Base-by-base conservation (phyloP, 37 sponge, comb jelly and placozoan species). In the Oscarella lobularis region DNA sequence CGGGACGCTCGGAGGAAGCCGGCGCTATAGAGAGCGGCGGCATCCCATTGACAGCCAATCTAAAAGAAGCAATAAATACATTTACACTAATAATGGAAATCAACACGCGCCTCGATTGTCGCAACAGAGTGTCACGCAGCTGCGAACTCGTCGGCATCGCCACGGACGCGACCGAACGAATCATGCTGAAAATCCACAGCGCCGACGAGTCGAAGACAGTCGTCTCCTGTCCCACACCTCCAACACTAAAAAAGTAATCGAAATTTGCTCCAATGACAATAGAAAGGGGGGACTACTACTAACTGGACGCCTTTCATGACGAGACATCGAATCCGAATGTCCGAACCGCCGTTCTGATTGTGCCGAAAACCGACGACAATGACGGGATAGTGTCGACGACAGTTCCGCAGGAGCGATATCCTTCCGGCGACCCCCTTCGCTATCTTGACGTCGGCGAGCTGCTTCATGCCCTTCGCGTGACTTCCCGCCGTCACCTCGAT, bases 21-120 rank as follows among this genome's bases (percentile, higher is more conserved):
- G 84, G 81, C 3, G 93, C 87, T 31, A 92, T 68, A 35, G 81
- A 77, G n/a, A 92, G 77, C 2, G 93, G 93, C 36, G 41, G 67
- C 67, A 92, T 75, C 2, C 55, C 66, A 1, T 38, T 4, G 9
- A 92, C 41, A 39, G 84, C 65, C 2, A 20, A 41, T 66, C 90
- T 89, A 73, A 0, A 72, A 31, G 76, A 0, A 0, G 38, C 20
- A 48, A 9, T 48, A 48, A 48, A 48, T 20, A 48, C 60, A 48
- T 48, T 27, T 20, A 48, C 9, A 9, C 20, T 48, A 20, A 27
- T 48, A 48, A 9, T 27, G 9, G 20, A 9, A 48, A 48, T 3
- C 34, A 1, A 35, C 36, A 79, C 79, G 36, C 33, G 88, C 93
- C 80, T 88, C 36, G 93, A 85, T 36, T 92, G 93, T 0, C 31